phyloP scores from a whole-genome alignment of 1,140 invertebrate genomes.

The Drepana arcuata region DNA sequence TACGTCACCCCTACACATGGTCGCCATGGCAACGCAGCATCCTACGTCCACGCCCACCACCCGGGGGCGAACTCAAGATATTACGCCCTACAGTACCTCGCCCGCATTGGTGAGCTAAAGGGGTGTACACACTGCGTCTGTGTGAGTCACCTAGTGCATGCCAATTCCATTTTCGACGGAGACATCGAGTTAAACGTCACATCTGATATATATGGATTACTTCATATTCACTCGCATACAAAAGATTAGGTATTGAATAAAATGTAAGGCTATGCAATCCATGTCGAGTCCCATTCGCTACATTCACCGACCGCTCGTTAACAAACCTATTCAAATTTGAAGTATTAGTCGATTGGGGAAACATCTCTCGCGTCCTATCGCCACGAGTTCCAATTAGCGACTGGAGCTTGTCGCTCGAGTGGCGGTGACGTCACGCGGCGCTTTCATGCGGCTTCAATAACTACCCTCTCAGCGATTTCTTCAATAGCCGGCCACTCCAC shows the following conservation, averaged over 20 bases:
- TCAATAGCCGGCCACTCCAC: constrained; percentile 65
- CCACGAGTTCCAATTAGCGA: constrained; percentile 69
- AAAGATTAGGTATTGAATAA: too few species aligned
- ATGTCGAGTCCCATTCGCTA: constrained; percentile 36
- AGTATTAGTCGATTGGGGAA: constrained; percentile 68
- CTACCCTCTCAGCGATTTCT: constrained; percentile 63
- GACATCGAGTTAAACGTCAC: constrained; percentile 22
- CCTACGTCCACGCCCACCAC: constrained; percentile 65
- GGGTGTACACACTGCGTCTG: constrained; percentile 44
- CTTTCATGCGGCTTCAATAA: constrained; percentile 66
- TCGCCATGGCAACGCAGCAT: constrained; percentile 64
- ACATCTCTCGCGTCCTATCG: constrained; percentile 65
- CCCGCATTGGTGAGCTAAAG: constrained; percentile 65
- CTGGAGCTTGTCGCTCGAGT: constrained; percentile 61
- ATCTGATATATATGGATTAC: too few species aligned
- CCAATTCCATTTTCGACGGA: constrained; percentile 8
- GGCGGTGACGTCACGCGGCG: constrained; percentile 62
- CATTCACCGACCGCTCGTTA: constrained; percentile 67
- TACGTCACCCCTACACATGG: constrained; percentile 56
- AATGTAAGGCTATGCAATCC: neutral
- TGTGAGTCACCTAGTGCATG: constrained; percentile 31
- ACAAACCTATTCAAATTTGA: constrained; percentile 68
- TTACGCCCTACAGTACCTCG: constrained; percentile 67
- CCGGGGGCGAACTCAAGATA: constrained; percentile 67
- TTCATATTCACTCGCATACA: too few species aligned